phyloP scores from a whole-genome alignment of 2,797 vertebrate species.

The Bufotes viridis region DNA sequence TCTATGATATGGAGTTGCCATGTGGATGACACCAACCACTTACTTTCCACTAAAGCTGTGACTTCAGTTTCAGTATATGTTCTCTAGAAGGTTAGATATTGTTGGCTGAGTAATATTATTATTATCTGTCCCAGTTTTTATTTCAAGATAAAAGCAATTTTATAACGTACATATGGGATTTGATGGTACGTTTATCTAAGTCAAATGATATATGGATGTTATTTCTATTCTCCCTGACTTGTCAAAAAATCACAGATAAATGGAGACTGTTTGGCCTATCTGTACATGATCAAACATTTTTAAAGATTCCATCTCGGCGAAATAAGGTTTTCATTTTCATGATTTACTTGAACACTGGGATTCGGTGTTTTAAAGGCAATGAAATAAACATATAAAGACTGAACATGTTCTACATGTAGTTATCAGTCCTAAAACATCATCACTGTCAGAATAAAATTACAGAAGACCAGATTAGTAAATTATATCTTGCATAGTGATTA shows the following conservation, averaged over 20 bases:
- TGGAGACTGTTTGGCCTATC: not conserved
- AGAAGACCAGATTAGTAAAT: slow-evolving; percentile 3
- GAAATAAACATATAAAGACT: not conserved
- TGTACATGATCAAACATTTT: not conserved
- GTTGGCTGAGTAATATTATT: not conserved
- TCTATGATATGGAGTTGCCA: not conserved
- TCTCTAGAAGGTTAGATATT: not conserved
- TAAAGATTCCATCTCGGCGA: not conserved
- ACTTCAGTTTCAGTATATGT: not conserved
- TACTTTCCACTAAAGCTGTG: not conserved
- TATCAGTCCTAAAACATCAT: not conserved
- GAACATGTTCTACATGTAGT: not conserved
- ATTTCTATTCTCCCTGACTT: not conserved
- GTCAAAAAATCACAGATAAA: not conserved
- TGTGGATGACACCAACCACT: not conserved
- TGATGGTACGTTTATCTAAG: not conserved
- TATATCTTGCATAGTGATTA: slow-evolving; percentile 36
- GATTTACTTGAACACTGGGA: not conserved
- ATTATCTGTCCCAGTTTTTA: not conserved
- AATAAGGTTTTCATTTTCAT: not conserved
- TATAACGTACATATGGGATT: not conserved
- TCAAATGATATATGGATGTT: slow-evolving; percentile 10
- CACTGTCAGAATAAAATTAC: not conserved
- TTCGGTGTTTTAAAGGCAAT: not conserved
- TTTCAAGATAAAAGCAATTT: slow-evolving; percentile 5